phyloP scores from a whole-genome alignment of 2,888 invertebrate genomes.

The Sylvicola fuscatus region DNA sequence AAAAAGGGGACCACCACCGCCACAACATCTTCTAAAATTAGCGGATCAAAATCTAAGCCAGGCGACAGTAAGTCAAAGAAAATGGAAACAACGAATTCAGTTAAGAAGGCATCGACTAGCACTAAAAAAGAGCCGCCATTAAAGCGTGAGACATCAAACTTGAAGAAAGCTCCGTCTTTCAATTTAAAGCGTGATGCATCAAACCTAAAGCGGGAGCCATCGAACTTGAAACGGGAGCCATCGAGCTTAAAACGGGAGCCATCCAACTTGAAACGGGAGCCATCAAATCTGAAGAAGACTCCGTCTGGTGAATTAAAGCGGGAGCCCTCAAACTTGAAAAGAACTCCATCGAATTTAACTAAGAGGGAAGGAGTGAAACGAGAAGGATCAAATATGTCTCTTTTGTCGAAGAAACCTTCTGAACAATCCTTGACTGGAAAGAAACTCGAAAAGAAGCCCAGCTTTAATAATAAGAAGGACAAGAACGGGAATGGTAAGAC shows the following conservation, averaged over 20 bases:
- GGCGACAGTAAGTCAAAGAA: background rate
- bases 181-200: constrained; percentile 8
- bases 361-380: constrained; percentile 7
- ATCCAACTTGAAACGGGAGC: background rate
- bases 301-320: constrained; percentile 10
- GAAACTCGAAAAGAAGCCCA: constrained; percentile 10
- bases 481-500: background rate
- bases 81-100: background rate
- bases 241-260: constrained; percentile 5
- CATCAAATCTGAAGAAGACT: constrained; percentile 3
- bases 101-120: background rate
- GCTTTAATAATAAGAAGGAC: constrained; percentile 8
- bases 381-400: constrained; percentile 6
- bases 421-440: constrained; percentile 17
- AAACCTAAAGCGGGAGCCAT: constrained; percentile 2
- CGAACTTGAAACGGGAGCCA: constrained; percentile 4
- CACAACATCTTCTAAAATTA: no score
- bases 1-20: background rate
- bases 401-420: constrained; percentile 14
- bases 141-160: constrained; percentile 1
- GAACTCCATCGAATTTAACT: constrained; percentile 8
- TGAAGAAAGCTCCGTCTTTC: constrained; percentile 5
- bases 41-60: background rate
- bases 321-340: constrained; percentile 13
- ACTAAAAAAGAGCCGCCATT: constrained; percentile 3